Base-by-base conservation (phyloP, 2,888 invertebrate genomes). In the Mythimna albipuncta region DNA sequence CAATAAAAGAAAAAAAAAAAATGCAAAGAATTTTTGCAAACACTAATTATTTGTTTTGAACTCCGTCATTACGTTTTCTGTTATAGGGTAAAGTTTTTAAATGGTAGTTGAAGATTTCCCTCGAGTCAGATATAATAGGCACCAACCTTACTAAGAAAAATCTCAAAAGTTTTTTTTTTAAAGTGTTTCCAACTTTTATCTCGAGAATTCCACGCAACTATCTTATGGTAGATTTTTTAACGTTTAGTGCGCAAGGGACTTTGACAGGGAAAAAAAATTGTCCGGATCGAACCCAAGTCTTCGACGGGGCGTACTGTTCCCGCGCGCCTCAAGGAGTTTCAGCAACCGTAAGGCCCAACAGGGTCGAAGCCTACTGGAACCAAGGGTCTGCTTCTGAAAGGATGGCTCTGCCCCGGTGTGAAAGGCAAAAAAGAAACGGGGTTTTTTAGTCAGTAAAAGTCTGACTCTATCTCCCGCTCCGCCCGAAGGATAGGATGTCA, bases 41-140 rank as follows among this genome's bases (percentile, higher is more conserved):
- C 50, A 64, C 61, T 82, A 79, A 85, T 85, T 85, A 85, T 87
- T 88, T 78, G 80, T 83, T 80, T 64, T 61, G 59, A 79, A 80
- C 73, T 83, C 82, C 85, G 63, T 82, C 82, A 81, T 84, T 66
- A 83, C 32, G 21, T 72, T 67, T 66, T 72, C 59, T 65, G 57
- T 69, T 64, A 83, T 41, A 61, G 58, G 26, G 6, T 35, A 73
- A 80, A 80, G 77, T 81, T 81, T 69, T 58, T 66, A 65, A 81
- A 78, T 68, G 62, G 21, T 70, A 75, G 65, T 65, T 75, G 55
- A 69, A 82, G 75, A 81, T 81, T 80, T 82, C 75, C 70, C 80
- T 47, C n/a, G 59, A 64, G 74, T 19, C 10, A 65, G 57, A 74
- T 68, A 69, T 58, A 65, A 70, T 65, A 41, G 13, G 21, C 41